Conservation (phyloP, 1,140 invertebrate genomes). For the Brachionus paranguensis region DNA sequence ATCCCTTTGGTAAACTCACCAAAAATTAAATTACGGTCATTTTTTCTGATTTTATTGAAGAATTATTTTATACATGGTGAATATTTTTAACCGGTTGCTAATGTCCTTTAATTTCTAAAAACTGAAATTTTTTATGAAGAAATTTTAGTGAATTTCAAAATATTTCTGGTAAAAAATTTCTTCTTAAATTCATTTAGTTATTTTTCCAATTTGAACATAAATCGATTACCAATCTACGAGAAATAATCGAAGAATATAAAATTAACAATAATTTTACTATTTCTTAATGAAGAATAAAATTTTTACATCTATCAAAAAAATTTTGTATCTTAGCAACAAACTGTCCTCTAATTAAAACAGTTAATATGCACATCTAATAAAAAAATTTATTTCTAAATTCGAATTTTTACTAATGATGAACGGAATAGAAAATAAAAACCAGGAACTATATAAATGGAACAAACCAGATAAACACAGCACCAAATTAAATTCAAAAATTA, state of each 20-base stretch:
- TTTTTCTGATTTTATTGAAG: not conserved
- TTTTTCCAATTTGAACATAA: no score
- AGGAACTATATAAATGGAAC: not conserved
- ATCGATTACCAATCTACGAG: no score
- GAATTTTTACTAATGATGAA: not conserved
- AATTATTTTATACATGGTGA: not conserved
- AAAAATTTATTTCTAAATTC: not conserved
- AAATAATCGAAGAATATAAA: no score
- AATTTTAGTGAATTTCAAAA: no score
- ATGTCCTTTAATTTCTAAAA: no score
- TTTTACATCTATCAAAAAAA: not conserved
- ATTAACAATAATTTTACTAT: no score
- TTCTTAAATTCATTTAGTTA: no score
- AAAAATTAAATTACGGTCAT: not conserved
- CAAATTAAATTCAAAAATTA: conserved; percentile 29
- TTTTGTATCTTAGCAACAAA: not conserved
- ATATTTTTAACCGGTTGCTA: no score
- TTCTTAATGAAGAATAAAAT: not conserved
- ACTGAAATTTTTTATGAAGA: no score
- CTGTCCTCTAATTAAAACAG: not conserved
- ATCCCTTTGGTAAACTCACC: not conserved
- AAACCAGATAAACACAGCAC: not conserved
- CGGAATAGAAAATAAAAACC: not conserved
- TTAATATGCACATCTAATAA: not conserved
- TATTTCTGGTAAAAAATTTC: no score